Percentiles rank a stretch among this genome's conserved stretches.
Evolutionary conservation across 2,113 vertebrate species (phyloP).

Genomic region (Platichthys flesus): DNA sequence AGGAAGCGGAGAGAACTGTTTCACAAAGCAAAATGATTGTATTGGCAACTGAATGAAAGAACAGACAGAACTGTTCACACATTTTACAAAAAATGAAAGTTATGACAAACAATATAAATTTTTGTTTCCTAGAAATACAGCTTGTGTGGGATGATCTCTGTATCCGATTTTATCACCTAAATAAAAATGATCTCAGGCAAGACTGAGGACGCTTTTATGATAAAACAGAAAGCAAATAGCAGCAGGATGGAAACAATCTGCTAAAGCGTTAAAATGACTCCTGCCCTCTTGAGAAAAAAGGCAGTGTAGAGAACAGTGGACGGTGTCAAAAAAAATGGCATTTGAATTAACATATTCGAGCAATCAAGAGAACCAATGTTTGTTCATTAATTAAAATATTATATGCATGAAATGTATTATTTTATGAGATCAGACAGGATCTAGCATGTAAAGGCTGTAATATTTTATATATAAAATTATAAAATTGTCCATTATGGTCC

Average conservation of each 20-base stretch:
- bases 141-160: not conserved
- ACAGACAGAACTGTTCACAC: conserved; percentile 23
- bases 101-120: not conserved
- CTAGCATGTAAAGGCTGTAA: not conserved
- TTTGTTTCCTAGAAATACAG: conserved; percentile 14
- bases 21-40: conserved; percentile 45
- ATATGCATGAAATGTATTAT: not conserved
- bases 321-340: not conserved
- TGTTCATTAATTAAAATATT: not conserved
- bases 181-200: no score
- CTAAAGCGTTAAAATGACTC: not conserved
- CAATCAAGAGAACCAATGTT: not conserved
- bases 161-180: conserved; percentile 17
- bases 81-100: not conserved
- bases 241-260: not conserved
- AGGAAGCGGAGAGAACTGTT: conserved; percentile 33
- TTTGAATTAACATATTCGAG: not conserved
- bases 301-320: not conserved
- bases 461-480: no score
- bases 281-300: not conserved
- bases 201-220: not conserved
- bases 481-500: no score
- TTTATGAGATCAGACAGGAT: not conserved
- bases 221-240: conserved; percentile 1
- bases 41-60: conserved; percentile 25